Percentiles rank a stretch among this genome's conserved stretches.
Evolutionary conservation across 2,113 vertebrate species (phyloP).

Genomic region (Chaetodon auriga): DNA sequence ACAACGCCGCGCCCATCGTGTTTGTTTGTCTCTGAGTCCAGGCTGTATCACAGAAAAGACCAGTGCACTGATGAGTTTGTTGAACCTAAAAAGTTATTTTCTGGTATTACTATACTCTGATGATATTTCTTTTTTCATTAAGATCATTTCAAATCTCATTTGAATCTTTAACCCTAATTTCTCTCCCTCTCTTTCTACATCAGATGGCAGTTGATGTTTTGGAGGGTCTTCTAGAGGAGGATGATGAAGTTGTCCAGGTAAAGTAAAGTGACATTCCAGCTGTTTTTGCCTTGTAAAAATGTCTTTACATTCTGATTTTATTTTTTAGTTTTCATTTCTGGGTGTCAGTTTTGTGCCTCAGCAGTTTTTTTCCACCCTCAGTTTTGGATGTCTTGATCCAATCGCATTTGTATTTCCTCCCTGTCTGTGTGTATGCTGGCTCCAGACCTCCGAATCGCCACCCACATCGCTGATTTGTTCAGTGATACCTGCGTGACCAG

Average conservation of each 20-base stretch:
- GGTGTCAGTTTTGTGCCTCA: neutral
- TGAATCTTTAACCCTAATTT: neutral
- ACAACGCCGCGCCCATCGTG: neutral
- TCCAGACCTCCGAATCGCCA: no score
- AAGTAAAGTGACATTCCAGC: neutral
- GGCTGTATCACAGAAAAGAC: neutral
- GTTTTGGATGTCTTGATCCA: no score
- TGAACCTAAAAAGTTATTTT: neutral
- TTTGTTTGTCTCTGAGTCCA: neutral
- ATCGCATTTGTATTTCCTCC: neutral
- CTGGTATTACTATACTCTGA: neutral
- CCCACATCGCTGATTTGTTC: no score
- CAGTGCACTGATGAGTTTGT: conserved; percentile 18
- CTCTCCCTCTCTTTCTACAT: conserved; percentile 12
- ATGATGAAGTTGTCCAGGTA: conserved; percentile 89
- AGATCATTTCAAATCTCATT: conserved; percentile 2
- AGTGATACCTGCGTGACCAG: no score
- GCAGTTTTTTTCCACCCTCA: neutral
- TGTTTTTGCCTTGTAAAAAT: neutral
- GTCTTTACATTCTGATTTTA: neutral
- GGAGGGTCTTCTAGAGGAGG: conserved; percentile 86
- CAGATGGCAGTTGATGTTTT: conserved; percentile 85
- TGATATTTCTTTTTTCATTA: neutral
- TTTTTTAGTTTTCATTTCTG: neutral
- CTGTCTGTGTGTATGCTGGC: no score